phyloP scores from a whole-genome alignment of 2,888 invertebrate genomes.

The Folsomia candida region DNA sequence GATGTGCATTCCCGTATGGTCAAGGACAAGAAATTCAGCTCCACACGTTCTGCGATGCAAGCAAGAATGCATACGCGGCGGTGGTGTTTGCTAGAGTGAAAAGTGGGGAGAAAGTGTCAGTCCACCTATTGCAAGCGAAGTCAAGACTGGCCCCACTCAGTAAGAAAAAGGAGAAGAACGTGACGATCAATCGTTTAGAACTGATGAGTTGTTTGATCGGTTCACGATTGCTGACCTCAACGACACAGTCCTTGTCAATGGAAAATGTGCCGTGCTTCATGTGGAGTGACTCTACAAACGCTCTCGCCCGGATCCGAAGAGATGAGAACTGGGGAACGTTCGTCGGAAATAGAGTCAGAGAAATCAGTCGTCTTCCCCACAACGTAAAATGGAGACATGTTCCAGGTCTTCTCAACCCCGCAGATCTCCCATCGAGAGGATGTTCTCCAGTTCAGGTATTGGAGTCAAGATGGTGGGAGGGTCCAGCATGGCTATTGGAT shows the following conservation, averaged over 20 bases:
- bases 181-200: constrained; percentile 2
- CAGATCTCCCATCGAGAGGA: too few species aligned
- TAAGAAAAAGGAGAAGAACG: neutral
- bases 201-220: neutral
- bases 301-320: constrained; percentile 10
- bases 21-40: neutral
- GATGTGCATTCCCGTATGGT: too few species aligned
- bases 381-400: neutral
- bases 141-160: neutral
- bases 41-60: constrained; percentile 14
- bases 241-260: neutral
- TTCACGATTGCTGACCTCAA: neutral
- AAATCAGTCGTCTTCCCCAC: neutral
- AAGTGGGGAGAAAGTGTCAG: neutral
- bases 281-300: constrained; percentile 18
- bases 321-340: constrained; percentile 20
- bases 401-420: too few species aligned
- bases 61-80: constrained; percentile 11
- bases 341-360: constrained; percentile 16
- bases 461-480: constrained; percentile 40
- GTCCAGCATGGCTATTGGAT: constrained; percentile 30
- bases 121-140: neutral
- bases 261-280: neutral
- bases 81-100: constrained; percentile 1
- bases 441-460: constrained; percentile 15